Conservation (phyloP, 2,888 invertebrate species). For the Habroteleia sp. region DNA sequence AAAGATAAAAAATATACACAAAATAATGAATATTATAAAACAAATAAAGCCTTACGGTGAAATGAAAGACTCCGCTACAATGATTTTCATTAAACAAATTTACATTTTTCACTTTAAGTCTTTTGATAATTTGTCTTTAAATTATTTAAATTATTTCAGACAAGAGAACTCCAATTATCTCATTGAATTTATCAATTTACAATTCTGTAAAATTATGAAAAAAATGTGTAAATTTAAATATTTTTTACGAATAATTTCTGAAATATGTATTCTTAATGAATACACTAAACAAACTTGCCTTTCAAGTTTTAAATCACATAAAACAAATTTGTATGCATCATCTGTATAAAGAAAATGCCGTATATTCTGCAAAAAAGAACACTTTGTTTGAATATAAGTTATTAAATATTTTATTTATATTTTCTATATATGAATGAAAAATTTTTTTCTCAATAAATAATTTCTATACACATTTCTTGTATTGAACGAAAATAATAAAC, state of each 20-base stretch:
- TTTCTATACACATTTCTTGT: too few species aligned
- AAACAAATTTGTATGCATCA: constrained; percentile 4
- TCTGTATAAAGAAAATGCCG: not conserved
- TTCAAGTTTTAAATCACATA: constrained; percentile 11
- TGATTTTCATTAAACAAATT: constrained; percentile 31
- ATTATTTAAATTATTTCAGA: constrained; percentile 2
- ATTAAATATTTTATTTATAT: not conserved
- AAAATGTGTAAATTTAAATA: constrained; percentile 6
- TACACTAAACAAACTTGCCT: constrained; percentile 6
- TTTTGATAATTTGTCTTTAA: constrained; percentile 8
- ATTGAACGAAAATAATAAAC: too few species aligned
- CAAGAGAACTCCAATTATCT: too few species aligned
- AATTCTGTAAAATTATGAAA: not conserved
- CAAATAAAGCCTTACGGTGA: constrained; percentile 31
- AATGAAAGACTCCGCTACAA: constrained; percentile 11
- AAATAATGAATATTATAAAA: constrained; percentile 47
- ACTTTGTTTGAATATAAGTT: too few species aligned
- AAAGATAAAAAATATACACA: constrained; percentile 50
- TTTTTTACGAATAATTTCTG: not conserved
- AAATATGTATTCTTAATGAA: not conserved
- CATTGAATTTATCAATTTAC: not conserved
- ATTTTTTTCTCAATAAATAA: too few species aligned
- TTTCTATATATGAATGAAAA: too few species aligned
- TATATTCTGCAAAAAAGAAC: too few species aligned
- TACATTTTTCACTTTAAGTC: not conserved